Base-by-base conservation (phyloP, 2,888 invertebrate species). In the Leptura quadrifasciata region DNA sequence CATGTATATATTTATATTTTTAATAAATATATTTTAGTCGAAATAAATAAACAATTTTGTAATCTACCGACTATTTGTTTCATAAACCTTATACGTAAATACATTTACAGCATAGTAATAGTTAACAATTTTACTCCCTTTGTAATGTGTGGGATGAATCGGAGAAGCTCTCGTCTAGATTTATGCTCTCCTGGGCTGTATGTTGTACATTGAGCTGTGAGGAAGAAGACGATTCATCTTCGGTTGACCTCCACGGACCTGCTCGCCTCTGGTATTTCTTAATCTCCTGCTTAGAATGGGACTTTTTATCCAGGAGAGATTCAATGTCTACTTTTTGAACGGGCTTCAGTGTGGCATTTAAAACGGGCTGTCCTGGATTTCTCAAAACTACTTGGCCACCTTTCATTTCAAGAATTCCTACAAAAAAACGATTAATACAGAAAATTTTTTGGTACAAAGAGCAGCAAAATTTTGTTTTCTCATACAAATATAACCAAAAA, bases 271-370 rank as follows among this genome's bases (percentile, higher is more conserved):
- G 77, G 35, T 79, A 81, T 58, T 65, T 80, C 64, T 80, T 82
- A 2, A 80, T 68, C 21, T 80, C 80, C 58, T 77, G 75, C 47
- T 70, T 80, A n/a, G 71, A 54, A 4, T 60, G 65, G 6, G 71
- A 27, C 18, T 76, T 80, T 57, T 76, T 78, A 39, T 80, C 79
- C 52, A 83, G 68, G 12, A 84, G 67, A 8, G 79, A 80, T 54
- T 83, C 84, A 18, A 84, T 80, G 64, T 84, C 84, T n/a, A 76
- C 78, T 55, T 81, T 81, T 15, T 80, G 76, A 8, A 81, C 78
- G 3, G 81, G 80, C 61, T 83, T 84, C 20, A 84, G 72, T 8
- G 79, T 80, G 0, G 84, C 84, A 55, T 84, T 84, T n/a, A 84
- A 58, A 20, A 84, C 77, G 9, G 81, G 80, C 27, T 83, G 79